Evolutionary conservation across 2,888 invertebrate genomes (phyloP).

Genomic region (Taenaris catops): DNA sequence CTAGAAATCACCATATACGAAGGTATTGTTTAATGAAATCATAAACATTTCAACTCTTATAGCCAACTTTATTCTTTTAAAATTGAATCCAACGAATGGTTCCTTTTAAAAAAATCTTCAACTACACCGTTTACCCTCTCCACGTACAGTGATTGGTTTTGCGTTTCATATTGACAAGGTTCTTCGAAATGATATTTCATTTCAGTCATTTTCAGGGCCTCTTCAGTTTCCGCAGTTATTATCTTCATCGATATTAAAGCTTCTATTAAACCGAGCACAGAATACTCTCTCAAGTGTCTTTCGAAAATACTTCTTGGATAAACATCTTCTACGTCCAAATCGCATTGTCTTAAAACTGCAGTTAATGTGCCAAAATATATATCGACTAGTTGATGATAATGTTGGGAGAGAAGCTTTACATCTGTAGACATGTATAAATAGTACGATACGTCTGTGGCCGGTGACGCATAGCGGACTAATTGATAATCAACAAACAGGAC

Average conservation of each 20-base stretch:
- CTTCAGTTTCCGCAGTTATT: conserved; percentile 52
- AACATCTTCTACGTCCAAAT: conserved; percentile 41
- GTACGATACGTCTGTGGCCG: conserved; percentile 53
- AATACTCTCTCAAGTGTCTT: conserved; percentile 47
- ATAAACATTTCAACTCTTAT: neutral
- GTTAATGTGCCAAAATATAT: conserved; percentile 53
- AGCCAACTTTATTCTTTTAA: conserved; percentile 31
- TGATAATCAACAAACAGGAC: conserved; percentile 51
- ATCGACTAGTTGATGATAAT: conserved; percentile 43
- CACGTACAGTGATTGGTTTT: conserved; percentile 37
- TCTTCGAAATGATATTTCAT: conserved; percentile 44
- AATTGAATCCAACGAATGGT: conserved; percentile 42
- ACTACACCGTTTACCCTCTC: conserved; percentile 55
- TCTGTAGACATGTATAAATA: conserved; percentile 55
- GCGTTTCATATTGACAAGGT: conserved; percentile 33
- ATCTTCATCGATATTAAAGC: conserved; percentile 62
- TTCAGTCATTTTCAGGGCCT: conserved; percentile 52
- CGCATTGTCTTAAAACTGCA: conserved; percentile 48
- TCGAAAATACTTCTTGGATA: conserved; percentile 46
- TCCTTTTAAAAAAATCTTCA: conserved; percentile 46
- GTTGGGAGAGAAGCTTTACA: conserved; percentile 37
- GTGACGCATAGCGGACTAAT: conserved; percentile 47
- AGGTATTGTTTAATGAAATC: too few species aligned
- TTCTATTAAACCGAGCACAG: conserved; percentile 55
- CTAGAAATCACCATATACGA: too few species aligned